Conservation (phyloP, 2,888 invertebrate species). For the Miltochrista miniata region DNA sequence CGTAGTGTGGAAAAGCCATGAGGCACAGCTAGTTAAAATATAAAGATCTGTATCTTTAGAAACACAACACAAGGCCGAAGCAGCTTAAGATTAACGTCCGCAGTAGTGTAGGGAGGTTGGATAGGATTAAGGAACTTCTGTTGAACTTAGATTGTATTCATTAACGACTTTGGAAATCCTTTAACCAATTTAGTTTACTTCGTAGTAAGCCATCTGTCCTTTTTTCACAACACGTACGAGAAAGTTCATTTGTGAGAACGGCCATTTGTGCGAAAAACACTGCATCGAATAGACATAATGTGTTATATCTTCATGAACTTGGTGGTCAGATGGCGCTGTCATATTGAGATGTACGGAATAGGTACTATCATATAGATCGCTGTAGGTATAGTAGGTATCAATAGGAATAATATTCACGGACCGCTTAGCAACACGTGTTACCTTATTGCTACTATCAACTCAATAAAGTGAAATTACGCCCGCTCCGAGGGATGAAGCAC, state of each 20-base stretch:
- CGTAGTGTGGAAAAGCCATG: too few species aligned
- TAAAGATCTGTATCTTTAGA: not conserved
- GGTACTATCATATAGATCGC: too few species aligned
- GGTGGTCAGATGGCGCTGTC: too few species aligned
- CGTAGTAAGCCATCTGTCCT: constrained; percentile 3
- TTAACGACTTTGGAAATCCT: not conserved
- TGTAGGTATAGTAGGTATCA: too few species aligned
- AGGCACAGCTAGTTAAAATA: too few species aligned
- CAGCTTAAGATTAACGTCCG: not conserved
- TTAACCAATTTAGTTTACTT: constrained; percentile 1
- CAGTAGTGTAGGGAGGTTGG: constrained; percentile 3
- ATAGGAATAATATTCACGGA: constrained; percentile 35
- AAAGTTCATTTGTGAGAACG: too few species aligned
- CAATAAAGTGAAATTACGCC: constrained; percentile 58
- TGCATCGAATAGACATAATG: too few species aligned
- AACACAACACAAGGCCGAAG: not conserved
- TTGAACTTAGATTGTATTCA: constrained; percentile 19
- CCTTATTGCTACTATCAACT: constrained; percentile 54
- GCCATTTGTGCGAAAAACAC: constrained; percentile 38
- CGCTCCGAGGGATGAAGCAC: constrained; percentile 41
- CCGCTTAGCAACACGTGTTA: constrained; percentile 47
- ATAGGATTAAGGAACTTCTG: constrained; percentile 10
- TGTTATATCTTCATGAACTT: too few species aligned
- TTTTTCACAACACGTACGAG: constrained; percentile 43
- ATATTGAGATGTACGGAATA: too few species aligned